Evolutionary conservation across 2,888 invertebrate genomes (phyloP).

Genomic region (Pollenia griseotomentosa): DNA sequence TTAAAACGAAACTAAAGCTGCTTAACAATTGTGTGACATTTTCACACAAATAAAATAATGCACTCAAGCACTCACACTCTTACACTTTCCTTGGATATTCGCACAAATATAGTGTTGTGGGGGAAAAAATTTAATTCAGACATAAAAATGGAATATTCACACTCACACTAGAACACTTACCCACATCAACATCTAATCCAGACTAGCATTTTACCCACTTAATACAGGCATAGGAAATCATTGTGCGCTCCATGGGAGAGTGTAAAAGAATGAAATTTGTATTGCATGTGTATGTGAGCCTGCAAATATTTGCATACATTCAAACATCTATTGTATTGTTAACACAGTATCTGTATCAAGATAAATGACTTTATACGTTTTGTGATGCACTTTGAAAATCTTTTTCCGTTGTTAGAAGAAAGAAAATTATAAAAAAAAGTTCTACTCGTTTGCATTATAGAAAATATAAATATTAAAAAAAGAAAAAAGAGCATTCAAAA

Average conservation of each 20-base stretch:
- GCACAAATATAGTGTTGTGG: too few species aligned
- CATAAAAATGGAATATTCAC: not conserved
- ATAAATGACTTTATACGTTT: slow-evolving; percentile 57
- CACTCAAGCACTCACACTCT: not conserved
- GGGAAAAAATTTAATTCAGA: not conserved
- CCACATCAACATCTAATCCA: not conserved
- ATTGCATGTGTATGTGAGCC: not conserved
- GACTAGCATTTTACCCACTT: not conserved
- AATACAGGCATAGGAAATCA: not conserved
- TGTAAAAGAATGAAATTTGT: not conserved
- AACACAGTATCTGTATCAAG: slow-evolving; percentile 39
- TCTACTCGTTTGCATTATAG: slow-evolving; percentile 6
- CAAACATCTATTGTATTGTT: slow-evolving; percentile 11
- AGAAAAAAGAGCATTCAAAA: not conserved
- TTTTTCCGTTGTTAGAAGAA: slow-evolving; percentile 63
- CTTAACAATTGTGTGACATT: slow-evolving; percentile 71
- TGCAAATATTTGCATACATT: not conserved
- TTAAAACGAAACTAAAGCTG: slow-evolving; percentile 65
- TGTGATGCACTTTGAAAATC: slow-evolving; percentile 67
- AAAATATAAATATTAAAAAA: slow-evolving; percentile 3
- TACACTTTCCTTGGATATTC: not conserved
- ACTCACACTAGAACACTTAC: not conserved
- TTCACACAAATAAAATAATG: slow-evolving; percentile 27
- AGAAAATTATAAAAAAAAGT: slow-evolving; percentile 35
- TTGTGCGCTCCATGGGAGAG: not conserved